Evolutionary conservation across 2,113 vertebrate species (phyloP), one percentile per base, ranked within the genome.

Genomic region (Onychorhynchus coronatus): DNA sequence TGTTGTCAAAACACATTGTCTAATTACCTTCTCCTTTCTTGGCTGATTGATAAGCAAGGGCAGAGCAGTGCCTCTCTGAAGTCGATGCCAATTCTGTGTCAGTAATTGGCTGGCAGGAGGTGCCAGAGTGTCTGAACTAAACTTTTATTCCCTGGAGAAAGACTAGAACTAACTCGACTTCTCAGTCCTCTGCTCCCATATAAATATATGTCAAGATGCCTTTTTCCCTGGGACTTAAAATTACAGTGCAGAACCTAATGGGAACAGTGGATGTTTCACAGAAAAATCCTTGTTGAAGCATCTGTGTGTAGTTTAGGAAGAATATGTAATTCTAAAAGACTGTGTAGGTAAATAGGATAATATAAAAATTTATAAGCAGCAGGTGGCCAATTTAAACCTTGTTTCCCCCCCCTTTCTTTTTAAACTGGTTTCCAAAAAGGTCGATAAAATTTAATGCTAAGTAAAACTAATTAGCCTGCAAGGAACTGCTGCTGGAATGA

Each of bases 1-100:
- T 91, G 86, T 96, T 96, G 92, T 96, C 92, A 97, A 96, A 97
- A 96, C 92, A 94, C 56, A 96, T 87, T 95, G 92, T 94, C 88
- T 96, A 96, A 97, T 97, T 96, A 96, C 94, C 77, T 95, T 89
- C 83, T 68, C 80, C 83, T 95, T 96, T 96, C 93, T 92, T 63
- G 86, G 86, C 77, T 93, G 93, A 96, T 96, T 96, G 96, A 97
- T 96, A 96, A 96, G 95, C 11, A 2, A 96, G 89, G 88, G 96
- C 93, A 95, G 52, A 97, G 84, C 93, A 95, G 88, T 8, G 73
- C 65, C 92, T 92, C 93, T 97, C 92, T 96, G 96, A 97, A 96
- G 94, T 81, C 4, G 14, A 72, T 85, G 91, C 87, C 92, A 94
- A 93, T 75, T 95, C 59, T 61, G 41, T 77, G 88, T 92, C 84